Conservation (phyloP, 2,113 vertebrate species). For the Beaufortia kweichowensis region DNA sequence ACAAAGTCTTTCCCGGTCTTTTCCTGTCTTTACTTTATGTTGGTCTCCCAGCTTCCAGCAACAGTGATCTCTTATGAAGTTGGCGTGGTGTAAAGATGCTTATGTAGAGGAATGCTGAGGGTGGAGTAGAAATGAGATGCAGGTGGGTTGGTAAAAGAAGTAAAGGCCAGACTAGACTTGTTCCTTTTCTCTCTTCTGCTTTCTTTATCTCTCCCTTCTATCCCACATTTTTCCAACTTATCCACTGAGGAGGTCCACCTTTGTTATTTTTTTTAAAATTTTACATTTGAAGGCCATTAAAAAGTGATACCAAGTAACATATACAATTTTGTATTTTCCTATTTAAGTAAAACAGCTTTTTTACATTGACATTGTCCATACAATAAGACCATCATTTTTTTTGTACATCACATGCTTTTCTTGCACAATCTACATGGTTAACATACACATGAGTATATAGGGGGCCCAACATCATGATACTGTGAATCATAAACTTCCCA, state of each 20-base stretch:
- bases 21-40: neutral
- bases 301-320: neutral
- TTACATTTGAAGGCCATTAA: neutral
- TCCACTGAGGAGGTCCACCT: neutral
- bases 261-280: neutral
- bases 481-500: neutral
- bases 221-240: slow-evolving; percentile 13
- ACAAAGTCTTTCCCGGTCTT: too few species aligned
- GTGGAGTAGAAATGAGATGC: slow-evolving; percentile 43
- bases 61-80: neutral
- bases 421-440: neutral
- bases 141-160: neutral
- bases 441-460: neutral
- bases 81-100: slow-evolving; percentile 23
- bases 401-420: neutral
- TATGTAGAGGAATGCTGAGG: slow-evolving; percentile 65
- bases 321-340: too few species aligned
- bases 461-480: neutral
- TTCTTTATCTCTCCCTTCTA: slow-evolving; percentile 26
- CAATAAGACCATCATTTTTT: too few species aligned
- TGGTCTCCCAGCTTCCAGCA: neutral
- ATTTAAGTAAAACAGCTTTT: too few species aligned
- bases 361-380: neutral
- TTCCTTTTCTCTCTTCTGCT: slow-evolving; percentile 32
- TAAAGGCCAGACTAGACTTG: slow-evolving; percentile 66